phyloP scores from a whole-genome alignment of 1,140 invertebrate genomes.

The Neotoxoptera formosana region DNA sequence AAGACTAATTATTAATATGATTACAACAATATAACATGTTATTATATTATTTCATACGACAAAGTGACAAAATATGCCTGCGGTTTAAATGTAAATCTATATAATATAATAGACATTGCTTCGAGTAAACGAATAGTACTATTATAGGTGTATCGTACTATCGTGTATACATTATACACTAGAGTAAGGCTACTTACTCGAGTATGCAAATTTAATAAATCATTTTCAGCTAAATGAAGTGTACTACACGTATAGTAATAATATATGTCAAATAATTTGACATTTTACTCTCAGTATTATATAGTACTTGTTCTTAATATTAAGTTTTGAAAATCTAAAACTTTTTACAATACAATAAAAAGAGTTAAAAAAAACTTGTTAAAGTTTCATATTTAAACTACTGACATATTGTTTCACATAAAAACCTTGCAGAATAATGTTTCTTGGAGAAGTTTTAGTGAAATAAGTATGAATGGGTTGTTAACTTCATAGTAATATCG shows the following conservation, averaged over 20 bases:
- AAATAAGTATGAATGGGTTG: neutral
- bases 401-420: slow-evolving; percentile 3
- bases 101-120: neutral
- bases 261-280: neutral
- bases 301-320: neutral
- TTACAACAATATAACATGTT: neutral
- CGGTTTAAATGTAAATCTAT: slow-evolving; percentile 19
- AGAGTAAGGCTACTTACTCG: neutral
- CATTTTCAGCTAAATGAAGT: neutral
- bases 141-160: neutral
- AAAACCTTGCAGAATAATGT: neutral
- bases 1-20: slow-evolving; percentile 40
- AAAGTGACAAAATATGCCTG: slow-evolving; percentile 24
- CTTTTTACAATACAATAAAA: neutral
- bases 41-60: neutral
- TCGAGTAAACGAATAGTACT: slow-evolving; percentile 2
- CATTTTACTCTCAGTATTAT: neutral
- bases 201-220: neutral
- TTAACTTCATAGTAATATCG: neutral
- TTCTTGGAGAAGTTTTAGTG: neutral
- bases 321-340: neutral
- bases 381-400: neutral
- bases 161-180: neutral
- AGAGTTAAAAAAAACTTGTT: neutral
- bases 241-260: neutral